These are phyloP conservation scores for Holothuria glaberrima DNA, from an alignment of 35 echinoderm and acorn worm genomes.

Conservation along the genomic window DNA sequence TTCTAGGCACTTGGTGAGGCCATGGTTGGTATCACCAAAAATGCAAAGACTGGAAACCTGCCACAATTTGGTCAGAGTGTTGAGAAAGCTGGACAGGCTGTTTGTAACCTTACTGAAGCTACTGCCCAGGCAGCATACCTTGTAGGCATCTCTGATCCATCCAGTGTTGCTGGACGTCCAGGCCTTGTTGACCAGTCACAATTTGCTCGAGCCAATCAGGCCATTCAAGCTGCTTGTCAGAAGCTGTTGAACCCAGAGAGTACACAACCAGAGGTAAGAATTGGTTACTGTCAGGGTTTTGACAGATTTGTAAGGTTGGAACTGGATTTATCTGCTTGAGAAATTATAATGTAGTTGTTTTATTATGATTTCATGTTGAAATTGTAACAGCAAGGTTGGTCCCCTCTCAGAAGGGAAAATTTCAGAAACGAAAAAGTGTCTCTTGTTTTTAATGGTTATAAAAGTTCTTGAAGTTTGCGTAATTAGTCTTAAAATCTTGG, in stretches of 20 bases:
- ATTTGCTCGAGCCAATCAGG: constrained; percentile 91
- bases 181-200: constrained; percentile 97
- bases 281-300: too few species aligned
- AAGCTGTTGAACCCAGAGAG: constrained; percentile 92
- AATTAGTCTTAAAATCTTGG: too few species aligned
- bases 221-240: constrained; percentile 92
- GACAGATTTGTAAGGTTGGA: too few species aligned
- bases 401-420: too few species aligned
- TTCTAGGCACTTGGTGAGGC: constrained; percentile 90
- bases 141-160: constrained; percentile 95
- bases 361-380: too few species aligned
- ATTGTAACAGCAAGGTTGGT: too few species aligned
- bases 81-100: constrained; percentile 79
- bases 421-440: too few species aligned
- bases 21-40: constrained; percentile 93
- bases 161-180: constrained; percentile 93
- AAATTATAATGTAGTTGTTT: too few species aligned
- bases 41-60: constrained; percentile 92
- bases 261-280: constrained; percentile 86
- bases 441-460: too few species aligned
- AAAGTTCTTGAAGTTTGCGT: too few species aligned
- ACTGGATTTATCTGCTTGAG: too few species aligned
- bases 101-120: constrained; percentile 90
- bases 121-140: constrained; percentile 96
- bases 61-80: constrained; percentile 89